A percentile compares a stretch with the other conserved stretches of the same genome.
Conservation (phyloP, 92 coral and sea anemone genomes). For the Bergia sp. region DNA sequence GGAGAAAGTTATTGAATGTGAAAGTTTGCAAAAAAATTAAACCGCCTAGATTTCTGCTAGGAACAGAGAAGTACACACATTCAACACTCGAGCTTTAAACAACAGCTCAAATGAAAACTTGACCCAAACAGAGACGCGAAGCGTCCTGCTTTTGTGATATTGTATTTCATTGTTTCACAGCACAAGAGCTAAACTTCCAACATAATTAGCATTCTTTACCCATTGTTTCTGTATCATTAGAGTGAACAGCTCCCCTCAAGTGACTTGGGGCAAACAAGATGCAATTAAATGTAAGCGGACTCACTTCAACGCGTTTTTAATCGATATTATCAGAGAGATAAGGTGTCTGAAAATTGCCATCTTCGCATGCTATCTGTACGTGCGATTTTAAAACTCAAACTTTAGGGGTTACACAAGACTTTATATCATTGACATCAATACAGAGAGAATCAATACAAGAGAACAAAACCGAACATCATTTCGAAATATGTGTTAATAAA, state of each 20-base stretch:
- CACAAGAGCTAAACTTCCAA: background rate
- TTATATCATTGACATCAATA: background rate
- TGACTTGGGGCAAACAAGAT: background rate
- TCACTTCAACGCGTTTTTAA: background rate
- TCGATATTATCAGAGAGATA: background rate
- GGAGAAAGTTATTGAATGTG: constrained; percentile 20
- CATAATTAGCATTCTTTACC: constrained; percentile 18
- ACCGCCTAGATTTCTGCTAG: background rate
- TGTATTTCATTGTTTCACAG: constrained; percentile 20
- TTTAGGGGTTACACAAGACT: background rate
- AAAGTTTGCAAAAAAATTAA: background rate
- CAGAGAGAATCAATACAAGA: background rate
- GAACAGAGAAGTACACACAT: background rate
- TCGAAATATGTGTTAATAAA: background rate
- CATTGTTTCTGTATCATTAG: background rate
- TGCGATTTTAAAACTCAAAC: background rate
- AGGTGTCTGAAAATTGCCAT: background rate
- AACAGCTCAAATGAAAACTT: background rate
- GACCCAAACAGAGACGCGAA: constrained; percentile 1
- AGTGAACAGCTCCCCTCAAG: background rate
- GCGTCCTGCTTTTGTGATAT: constrained; percentile 1
- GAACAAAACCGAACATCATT: background rate
- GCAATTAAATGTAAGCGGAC: background rate
- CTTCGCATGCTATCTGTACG: background rate
- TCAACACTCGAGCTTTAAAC: background rate